phyloP scores from a whole-genome alignment of 2,797 vertebrate species.

The Sphaeramia orbicularis region DNA sequence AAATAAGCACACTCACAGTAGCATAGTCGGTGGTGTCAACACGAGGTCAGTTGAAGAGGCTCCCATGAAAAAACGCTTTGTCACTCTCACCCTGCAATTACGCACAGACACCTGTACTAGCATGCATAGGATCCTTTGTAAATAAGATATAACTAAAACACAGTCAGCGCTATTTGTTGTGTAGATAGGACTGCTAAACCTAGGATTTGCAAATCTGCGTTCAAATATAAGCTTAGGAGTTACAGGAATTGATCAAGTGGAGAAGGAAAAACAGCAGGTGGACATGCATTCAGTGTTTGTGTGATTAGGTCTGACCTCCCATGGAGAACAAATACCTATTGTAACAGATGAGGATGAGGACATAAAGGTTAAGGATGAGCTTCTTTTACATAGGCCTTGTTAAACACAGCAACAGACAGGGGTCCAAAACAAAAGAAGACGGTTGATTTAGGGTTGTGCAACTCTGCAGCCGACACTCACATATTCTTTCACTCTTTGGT shows the following conservation, averaged over 20 bases:
- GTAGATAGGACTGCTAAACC: conserved; percentile 29
- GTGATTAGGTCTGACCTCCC: conserved; percentile 69
- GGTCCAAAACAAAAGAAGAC: conserved; percentile 53
- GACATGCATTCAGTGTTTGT: conserved; percentile 53
- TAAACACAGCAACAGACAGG: conserved; percentile 53
- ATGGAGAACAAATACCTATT: conserved; percentile 70
- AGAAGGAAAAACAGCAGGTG: conserved; percentile 23
- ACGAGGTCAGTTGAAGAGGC: conserved; percentile 65
- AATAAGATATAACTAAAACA: conserved; percentile 54
- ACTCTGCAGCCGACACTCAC: conserved; percentile 15
- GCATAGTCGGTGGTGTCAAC: conserved; percentile 62
- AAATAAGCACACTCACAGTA: conserved; percentile 64
- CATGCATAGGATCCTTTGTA: conserved; percentile 58
- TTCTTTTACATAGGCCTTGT: conserved; percentile 60
- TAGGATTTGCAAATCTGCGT: conserved; percentile 55
- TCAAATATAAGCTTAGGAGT: conserved; percentile 56
- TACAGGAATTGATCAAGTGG: conserved; percentile 66
- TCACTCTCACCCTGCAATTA: conserved; percentile 61
- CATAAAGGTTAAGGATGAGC: conserved; percentile 56
- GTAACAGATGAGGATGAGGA: conserved; percentile 58
- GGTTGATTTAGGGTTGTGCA: conserved; percentile 55
- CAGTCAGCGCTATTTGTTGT: conserved; percentile 46
- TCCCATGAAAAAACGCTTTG: conserved; percentile 50
- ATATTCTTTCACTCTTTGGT: neutral
- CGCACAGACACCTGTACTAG: conserved; percentile 62